phyloP scores from a whole-genome alignment of 2,113 vertebrate species.

The Melanerpes aurifrons region DNA sequence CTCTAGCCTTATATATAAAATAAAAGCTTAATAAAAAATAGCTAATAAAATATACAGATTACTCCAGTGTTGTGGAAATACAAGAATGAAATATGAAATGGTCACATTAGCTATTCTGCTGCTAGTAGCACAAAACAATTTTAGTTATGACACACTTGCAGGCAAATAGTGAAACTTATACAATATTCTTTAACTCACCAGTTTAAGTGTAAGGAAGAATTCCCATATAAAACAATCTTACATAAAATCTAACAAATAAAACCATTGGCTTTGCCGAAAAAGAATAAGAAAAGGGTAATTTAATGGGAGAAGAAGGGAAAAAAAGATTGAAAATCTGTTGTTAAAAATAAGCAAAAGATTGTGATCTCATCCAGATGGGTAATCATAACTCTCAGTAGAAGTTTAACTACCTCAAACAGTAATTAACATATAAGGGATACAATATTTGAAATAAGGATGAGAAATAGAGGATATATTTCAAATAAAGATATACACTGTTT shows the following conservation, averaged over 20 bases:
- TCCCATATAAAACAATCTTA: not conserved
- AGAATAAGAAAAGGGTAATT: not conserved
- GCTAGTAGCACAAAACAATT: not conserved
- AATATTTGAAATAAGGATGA: not conserved
- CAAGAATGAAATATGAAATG: not conserved
- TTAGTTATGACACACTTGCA: not conserved
- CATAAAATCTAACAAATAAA: not conserved
- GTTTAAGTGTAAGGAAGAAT: not conserved
- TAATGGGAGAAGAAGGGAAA: not conserved
- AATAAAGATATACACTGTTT: not conserved
- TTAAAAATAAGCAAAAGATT: not conserved
- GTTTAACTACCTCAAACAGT: not conserved
- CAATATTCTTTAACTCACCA: not conserved
- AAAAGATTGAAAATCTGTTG: not conserved
- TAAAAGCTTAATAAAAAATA: not conserved
- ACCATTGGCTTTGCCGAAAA: not conserved
- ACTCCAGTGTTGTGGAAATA: not conserved
- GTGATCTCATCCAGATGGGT: not conserved
- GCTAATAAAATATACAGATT: not conserved
- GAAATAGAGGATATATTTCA: not conserved
- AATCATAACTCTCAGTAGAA: not conserved
- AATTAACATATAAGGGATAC: not conserved
- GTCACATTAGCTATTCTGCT: not conserved
- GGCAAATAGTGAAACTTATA: not conserved
- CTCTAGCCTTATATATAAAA: not conserved